Evolutionary conservation across 2,113 vertebrate genomes (phyloP), one percentile per base, ranked within the genome.

Genomic region (Jaculus jaculus): DNA sequence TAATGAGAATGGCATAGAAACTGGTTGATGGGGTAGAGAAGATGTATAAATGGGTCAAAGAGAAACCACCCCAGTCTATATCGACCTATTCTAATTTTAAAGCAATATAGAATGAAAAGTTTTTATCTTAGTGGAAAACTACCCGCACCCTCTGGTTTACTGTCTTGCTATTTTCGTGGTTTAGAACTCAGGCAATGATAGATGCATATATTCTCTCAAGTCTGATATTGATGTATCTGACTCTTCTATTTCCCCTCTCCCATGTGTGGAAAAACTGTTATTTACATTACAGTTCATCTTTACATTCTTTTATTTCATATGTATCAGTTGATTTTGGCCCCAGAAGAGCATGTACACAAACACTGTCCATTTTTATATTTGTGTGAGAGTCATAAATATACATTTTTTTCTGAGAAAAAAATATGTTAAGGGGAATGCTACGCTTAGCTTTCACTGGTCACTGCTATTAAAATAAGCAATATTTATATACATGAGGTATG

Each of bases 401-500:
- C 30, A 34, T 81, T 91, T 88, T 90, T 69, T 87, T 81, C 63
- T n/a, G 34, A 12, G n/a, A 87, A 92, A 89, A 61, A 73, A 65
- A 74, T 73, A 26, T 96, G 30, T 63, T 73, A 88, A 85, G 8
- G 68, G 23, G 20, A 93, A 73, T 82, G 72, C 5, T 47, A 24
- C 30, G 6, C 66, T 91, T 65, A 11, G 16, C 20, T 84, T 32
- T 34, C 84, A 24, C 15, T 84, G 47, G 68, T 84, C n/a, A 63
- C 2, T 83, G 63, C 51, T 51, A 90, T 93, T 91, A 87, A 91
- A 85, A 84, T 68, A 82, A 92, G 34, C 12, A 89, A 42, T n/a
- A 85, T 92, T 84, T 78, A 65, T 60, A 72, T 37, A 73, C 18
- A 74, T 3, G 65, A 0, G 32, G 32, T 75, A 84, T 26, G 7